Evolutionary conservation across 2,797 vertebrate species (phyloP).

Genomic region (Rhynchonycteris naso): DNA sequence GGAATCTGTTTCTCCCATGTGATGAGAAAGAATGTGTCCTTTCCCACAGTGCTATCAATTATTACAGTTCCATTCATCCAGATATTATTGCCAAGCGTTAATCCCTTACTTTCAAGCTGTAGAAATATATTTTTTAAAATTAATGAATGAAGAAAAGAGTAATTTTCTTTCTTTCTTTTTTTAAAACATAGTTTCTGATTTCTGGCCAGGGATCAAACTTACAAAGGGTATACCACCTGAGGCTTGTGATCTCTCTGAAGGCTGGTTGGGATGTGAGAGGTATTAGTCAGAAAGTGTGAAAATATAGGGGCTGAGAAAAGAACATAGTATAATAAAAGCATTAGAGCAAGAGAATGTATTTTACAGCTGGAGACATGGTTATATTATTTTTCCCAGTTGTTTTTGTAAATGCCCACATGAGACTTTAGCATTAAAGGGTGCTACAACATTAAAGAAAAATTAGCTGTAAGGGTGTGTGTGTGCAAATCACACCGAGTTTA

Average conservation of each 20-base stretch:
- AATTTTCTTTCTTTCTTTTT: not conserved
- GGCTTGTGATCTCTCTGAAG: not conserved
- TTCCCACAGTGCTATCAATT: constrained; percentile 86
- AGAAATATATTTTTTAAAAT: constrained; percentile 43
- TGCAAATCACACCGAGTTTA: not conserved
- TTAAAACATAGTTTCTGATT: not conserved
- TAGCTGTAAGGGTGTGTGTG: not conserved
- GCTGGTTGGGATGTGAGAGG: not conserved
- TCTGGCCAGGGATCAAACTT: constrained; percentile 7
- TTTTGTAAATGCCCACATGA: not conserved
- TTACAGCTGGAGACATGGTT: not conserved
- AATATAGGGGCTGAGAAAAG: not conserved
- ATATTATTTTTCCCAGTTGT: not conserved
- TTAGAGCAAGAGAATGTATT: not conserved
- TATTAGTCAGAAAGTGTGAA: not conserved
- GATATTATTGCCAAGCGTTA: rapidly evolving
- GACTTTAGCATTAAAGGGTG: not conserved
- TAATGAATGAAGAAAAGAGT: constrained; percentile 18
- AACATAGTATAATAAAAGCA: not conserved
- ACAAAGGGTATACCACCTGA: not conserved
- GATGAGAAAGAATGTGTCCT: constrained; percentile 85
- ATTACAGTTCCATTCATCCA: constrained; percentile 80
- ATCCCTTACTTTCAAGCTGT: constrained; percentile 85
- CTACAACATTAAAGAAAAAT: not conserved
- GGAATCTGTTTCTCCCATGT: constrained; percentile 60